Conservation (phyloP, 2,888 invertebrate genomes). For the Biston stratarius region DNA sequence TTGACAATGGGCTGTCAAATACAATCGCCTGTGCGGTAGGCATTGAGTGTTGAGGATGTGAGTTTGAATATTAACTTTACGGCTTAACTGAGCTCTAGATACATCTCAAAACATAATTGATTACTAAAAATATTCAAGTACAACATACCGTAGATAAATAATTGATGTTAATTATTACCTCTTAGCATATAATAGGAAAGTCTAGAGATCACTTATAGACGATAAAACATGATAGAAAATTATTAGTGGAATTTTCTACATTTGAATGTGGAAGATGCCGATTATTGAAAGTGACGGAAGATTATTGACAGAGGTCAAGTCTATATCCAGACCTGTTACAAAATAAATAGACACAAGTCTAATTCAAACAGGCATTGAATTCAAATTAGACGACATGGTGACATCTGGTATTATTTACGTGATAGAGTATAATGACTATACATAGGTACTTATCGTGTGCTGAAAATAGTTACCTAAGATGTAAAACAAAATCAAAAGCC, state of each 20-base stretch:
- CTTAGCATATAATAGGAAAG: too few species aligned
- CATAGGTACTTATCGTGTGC: background rate
- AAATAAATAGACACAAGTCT: constrained; percentile 48
- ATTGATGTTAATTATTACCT: too few species aligned
- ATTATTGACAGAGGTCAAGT: constrained; percentile 47
- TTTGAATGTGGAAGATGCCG: background rate
- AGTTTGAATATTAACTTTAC: constrained; percentile 1
- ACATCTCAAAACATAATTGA: background rate
- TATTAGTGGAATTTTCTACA: too few species aligned
- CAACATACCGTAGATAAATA: too few species aligned
- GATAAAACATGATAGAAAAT: background rate
- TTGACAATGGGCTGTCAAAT: constrained; percentile 32
- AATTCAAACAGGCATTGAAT: constrained; percentile 53
- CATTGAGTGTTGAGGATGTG: constrained; percentile 1
- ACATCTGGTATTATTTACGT: constrained; percentile 18
- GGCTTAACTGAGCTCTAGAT: background rate
- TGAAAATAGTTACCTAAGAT: background rate
- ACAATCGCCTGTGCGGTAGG: constrained; percentile 5
- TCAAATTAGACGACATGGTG: constrained; percentile 48
- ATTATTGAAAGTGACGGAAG: constrained; percentile 15
- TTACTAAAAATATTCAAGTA: too few species aligned
- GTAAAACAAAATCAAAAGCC: background rate
- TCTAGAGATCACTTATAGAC: background rate
- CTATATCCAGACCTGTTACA: constrained; percentile 38
- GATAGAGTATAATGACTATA: background rate